phyloP scores from a whole-genome alignment of 2,888 invertebrate species.

The Trimorus sp. region DNA sequence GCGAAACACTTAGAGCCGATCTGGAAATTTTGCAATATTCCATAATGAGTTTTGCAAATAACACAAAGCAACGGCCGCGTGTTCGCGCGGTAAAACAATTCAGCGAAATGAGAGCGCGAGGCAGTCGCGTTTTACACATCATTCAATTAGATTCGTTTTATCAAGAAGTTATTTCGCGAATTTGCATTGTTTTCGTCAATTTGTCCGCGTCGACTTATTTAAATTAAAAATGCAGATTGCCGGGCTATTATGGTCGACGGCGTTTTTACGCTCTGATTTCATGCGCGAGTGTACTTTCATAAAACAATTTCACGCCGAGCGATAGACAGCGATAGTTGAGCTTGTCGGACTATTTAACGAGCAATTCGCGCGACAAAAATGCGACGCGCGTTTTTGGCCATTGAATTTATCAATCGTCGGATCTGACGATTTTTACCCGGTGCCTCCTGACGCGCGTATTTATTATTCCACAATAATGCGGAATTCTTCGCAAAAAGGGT shows the following conservation, averaged over 20 bases:
- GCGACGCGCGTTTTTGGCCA: no score
- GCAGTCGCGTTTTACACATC: slow-evolving; percentile 48
- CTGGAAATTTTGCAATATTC: slow-evolving; percentile 54
- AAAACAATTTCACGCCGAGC: no score
- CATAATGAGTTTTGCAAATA: slow-evolving; percentile 55
- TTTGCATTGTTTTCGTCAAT: slow-evolving; percentile 48
- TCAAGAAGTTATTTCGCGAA: slow-evolving; percentile 50
- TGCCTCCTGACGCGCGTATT: no score
- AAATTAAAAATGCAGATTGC: slow-evolving; percentile 51
- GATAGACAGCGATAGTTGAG: no score
- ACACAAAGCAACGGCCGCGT: slow-evolving; percentile 32
- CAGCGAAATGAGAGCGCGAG: slow-evolving; percentile 41
- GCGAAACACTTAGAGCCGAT: slow-evolving; percentile 51
- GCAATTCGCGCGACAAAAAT: no score
- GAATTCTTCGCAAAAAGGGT: neutral
- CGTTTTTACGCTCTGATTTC: no score
- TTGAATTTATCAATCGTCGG: no score
- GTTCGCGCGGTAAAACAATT: slow-evolving; percentile 44
- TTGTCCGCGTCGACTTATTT: slow-evolving; percentile 46
- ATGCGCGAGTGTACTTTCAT: no score
- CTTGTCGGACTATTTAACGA: no score
- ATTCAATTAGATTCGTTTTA: slow-evolving; percentile 47
- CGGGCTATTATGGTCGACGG: neutral
- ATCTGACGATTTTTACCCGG: no score
- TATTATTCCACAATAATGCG: slow-evolving; percentile 12